Base-by-base conservation (phyloP, 2,888 invertebrate genomes). In the Drosophila infuscata region DNA sequence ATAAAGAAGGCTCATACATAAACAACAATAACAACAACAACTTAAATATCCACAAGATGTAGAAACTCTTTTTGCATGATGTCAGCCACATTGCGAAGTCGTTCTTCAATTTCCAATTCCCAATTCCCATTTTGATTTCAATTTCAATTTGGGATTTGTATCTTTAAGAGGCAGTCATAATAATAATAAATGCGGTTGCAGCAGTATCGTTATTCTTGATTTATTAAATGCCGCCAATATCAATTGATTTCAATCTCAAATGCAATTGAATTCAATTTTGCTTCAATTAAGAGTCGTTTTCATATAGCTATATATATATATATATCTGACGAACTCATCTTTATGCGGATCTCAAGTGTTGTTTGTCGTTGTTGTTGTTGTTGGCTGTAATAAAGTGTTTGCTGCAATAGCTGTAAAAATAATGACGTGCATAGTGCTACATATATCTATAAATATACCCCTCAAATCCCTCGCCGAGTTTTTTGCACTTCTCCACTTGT, bases 161-260 rank as follows among this genome's bases (percentile, higher is more conserved):
- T 80, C 76, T 63, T 49, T 58, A 60, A 51, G 51, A 51, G 51
- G 53, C 57, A 38, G 48, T 60, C 58, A 38, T 56, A 38, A 56
- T 46, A 46, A 56, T 46, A 46, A 65, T 82, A 70, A 79, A 79
- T 79, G 67, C 65, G 62, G 12, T 54, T 66, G 54, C 36, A 15
- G 67, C 71, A 83, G 51, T 69, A 83, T 76, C 82, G 82, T 74
- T 79, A 68, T 62, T 57, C 75, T 71, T 87, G 85, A 88, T 85
- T 89, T 80, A 73, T 88, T 73, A 75, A 90, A 76, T 77, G 89
- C 87, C 83, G 89, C 79, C 81, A 67, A 38, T 76, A 74, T 74
- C 80, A 90, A 90, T 88, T 90, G 89, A 89, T 86, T 83, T 89
- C 89, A 88, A 90, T 90, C 87, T 89, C 33, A 48, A 56, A 69